Evolutionary conservation across 2,113 vertebrate species (phyloP).

Genomic region (Bettongia penicillata): DNA sequence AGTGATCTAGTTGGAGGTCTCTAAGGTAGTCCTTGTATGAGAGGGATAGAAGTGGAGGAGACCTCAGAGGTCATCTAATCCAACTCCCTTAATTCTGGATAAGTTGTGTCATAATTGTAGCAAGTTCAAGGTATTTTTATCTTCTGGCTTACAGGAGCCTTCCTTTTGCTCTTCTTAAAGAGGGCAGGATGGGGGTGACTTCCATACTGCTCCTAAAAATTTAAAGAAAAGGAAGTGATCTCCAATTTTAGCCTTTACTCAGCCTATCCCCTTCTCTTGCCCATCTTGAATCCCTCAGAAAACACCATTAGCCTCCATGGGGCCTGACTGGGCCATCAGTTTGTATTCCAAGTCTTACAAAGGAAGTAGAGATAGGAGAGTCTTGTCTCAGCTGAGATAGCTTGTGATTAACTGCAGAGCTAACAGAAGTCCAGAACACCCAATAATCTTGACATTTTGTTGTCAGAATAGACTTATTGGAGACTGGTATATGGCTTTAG

Average conservation of each 20-base stretch:
- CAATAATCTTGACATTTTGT: neutral
- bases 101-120: neutral
- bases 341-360: slow-evolving; percentile 24
- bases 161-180: neutral
- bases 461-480: slow-evolving; percentile 4
- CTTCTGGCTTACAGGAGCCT: neutral
- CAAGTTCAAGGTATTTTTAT: neutral
- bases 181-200: neutral
- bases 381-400: neutral
- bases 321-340: neutral
- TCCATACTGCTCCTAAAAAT: neutral
- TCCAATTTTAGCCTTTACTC: neutral
- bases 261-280: neutral
- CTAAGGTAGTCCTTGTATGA: neutral
- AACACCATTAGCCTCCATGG: neutral
- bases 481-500: slow-evolving; percentile 41
- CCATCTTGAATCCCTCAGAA: neutral
- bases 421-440: neutral
- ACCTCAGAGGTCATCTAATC: neutral
- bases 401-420: slow-evolving; percentile 12
- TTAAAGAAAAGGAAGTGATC: slow-evolving; percentile 13
- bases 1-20: neutral
- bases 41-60: neutral
- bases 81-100: neutral
- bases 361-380: neutral